Base-by-base conservation (phyloP, 2,113 vertebrate genomes). In the Paraplagusia blochii region DNA sequence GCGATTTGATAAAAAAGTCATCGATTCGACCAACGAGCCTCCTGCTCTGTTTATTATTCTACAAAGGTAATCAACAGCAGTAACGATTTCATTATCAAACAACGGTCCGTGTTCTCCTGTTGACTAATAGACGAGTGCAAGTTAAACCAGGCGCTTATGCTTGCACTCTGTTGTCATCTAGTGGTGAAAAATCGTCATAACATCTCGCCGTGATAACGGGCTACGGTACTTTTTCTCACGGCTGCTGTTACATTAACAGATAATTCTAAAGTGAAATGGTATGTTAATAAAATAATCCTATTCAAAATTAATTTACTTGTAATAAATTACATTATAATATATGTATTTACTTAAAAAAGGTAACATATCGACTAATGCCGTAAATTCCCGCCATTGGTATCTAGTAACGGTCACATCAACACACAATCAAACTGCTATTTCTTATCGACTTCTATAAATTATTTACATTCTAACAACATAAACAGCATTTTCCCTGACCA, bases 91-190 rank as follows among this genome's bases (percentile, higher is more conserved):
- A 79, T 84, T 67, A 77, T 74, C 57, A 58, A 69, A 65, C 60
- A 60, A 38, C 59, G 67, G 59, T 63, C 63, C 71, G 50, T 62
- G 64, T 69, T 69, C 67, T 71, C 68, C 63, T 71, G 44, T 63
- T 70, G 71, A 65, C 56, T 56, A 47, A 66, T 14, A 57, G 68
- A 58, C 59, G 50, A 45, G 69, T 76, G 68, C 58, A 67, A 76
- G 44, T 84, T 83, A 73, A 66, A 77, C 69, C 71, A 56, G 53
- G 33, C 48, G 53, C 42, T 44, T 58, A 79, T 46, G 19, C 69
- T 43, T 81, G 79, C 81, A 52, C 80, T 85, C 66, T 63, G 62
- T 82, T 80, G 82, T 50, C 87, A 87, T 74, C 87, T 88, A 81
- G 79, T 55, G 84, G 82, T 33, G 14, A 1, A 13, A 3, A 54